These are phyloP conservation scores for Dermochelys coriacea DNA, from an alignment of 2,797 vertebrate species.

Conservation along the genomic window DNA sequence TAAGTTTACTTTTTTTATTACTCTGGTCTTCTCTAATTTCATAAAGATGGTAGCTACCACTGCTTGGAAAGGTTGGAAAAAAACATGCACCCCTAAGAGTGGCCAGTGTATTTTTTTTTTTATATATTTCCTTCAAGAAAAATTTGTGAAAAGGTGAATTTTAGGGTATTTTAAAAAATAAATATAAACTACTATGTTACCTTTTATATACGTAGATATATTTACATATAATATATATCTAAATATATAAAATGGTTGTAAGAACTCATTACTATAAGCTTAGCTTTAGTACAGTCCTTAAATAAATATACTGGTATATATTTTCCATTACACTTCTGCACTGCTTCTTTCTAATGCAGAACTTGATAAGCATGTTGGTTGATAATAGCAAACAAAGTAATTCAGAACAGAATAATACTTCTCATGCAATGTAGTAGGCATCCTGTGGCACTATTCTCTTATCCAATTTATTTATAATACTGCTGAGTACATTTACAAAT, in stretches of 20 bases:
- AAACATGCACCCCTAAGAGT: conserved; percentile 62
- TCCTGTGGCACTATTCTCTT: conserved; percentile 89
- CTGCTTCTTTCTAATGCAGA: conserved; percentile 82
- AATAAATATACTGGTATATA: conserved; percentile 82
- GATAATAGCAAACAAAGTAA: conserved; percentile 63
- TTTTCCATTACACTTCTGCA: conserved; percentile 88
- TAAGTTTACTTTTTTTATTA: conserved; percentile 71
- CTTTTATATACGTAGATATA: conserved; percentile 78
- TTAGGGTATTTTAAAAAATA: conserved; percentile 66
- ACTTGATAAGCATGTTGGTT: conserved; percentile 53
- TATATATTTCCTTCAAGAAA: conserved; percentile 6
- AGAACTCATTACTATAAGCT: conserved; percentile 80
- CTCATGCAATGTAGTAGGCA: conserved; percentile 93
- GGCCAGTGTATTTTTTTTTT: conserved; percentile 42
- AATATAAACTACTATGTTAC: conserved; percentile 38
- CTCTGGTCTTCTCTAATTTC: conserved; percentile 71
- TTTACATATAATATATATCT: conserved; percentile 49
- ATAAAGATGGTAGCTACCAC: conserved; percentile 67
- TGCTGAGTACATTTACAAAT: conserved; percentile 86
- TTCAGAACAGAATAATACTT: conserved; percentile 81
- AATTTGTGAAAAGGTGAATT: conserved; percentile 49
- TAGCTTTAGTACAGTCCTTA: conserved; percentile 88
- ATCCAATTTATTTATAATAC: conserved; percentile 89
- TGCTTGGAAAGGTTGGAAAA: conserved; percentile 76
- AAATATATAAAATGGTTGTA: conserved; percentile 76